phyloP scores from a whole-genome alignment of 2,888 invertebrate genomes.

The Synanthedon vespiformis region DNA sequence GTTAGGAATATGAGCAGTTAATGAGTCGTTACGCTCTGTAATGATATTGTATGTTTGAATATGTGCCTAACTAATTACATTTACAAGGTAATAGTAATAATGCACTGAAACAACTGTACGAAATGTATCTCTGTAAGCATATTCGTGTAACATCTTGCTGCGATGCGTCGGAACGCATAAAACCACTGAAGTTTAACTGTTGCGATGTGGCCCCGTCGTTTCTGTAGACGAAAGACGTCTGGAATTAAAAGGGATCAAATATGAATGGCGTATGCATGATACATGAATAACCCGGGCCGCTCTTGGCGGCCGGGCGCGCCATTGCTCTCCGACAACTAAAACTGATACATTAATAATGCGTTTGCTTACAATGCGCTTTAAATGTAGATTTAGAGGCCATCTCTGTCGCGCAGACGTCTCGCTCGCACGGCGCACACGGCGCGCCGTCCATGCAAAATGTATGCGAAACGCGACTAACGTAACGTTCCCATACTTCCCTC shows the following conservation, averaged over 20 bases:
- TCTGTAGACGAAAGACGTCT: conserved; percentile 49
- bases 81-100: no score
- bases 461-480: conserved; percentile 45
- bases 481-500: conserved; percentile 29
- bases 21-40: no score
- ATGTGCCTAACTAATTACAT: no score
- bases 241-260: conserved; percentile 68
- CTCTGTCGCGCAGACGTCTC: conserved; percentile 12
- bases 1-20: no score
- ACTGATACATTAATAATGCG: conserved; percentile 68
- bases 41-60: no score
- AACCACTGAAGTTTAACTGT: neutral
- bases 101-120: no score
- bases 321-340: conserved; percentile 63
- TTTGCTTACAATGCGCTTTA: conserved; percentile 71
- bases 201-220: conserved; percentile 5
- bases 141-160: neutral
- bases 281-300: conserved; percentile 50
- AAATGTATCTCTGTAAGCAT: no score
- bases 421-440: conserved; percentile 20
- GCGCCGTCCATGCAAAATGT: conserved; percentile 57
- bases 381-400: conserved; percentile 60
- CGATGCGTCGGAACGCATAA: neutral
- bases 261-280: conserved; percentile 63
- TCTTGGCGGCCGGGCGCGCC: conserved; percentile 51